Percentiles rank a stretch among this genome's conserved stretches.
Evolutionary conservation across 2,113 vertebrate species (phyloP).

Genomic region (Sclerurus mexicanus): DNA sequence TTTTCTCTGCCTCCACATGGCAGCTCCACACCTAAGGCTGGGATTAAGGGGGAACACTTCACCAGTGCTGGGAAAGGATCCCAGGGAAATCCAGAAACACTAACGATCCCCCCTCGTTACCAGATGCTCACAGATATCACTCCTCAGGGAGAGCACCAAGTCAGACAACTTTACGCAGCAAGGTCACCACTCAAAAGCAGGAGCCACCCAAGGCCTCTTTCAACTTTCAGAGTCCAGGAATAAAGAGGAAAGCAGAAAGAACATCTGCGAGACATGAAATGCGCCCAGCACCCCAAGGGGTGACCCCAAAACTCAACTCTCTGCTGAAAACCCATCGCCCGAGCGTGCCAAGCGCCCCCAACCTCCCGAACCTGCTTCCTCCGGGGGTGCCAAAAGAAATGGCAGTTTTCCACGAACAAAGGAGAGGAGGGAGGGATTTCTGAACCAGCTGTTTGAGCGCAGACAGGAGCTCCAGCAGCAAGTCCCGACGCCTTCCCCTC

Average conservation of each 20-base stretch:
- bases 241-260: not conserved
- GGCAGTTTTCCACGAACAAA: not conserved
- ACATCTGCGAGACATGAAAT: not conserved
- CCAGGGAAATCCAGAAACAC: not conserved
- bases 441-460: not conserved
- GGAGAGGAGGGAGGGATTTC: not conserved
- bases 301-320: not conserved
- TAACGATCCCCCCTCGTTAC: not conserved
- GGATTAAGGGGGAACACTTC: not conserved
- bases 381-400: not conserved
- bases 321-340: not conserved
- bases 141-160: not conserved
- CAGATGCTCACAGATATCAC: conserved; percentile 18
- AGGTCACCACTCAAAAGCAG: conserved; percentile 4
- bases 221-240: not conserved
- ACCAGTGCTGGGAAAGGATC: not conserved
- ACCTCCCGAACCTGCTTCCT: not conserved
- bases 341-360: not conserved
- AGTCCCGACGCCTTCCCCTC: conserved; percentile 47
- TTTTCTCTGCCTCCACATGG: not conserved
- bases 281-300: not conserved
- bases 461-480: not conserved
- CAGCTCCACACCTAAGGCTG: not conserved
- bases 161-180: not conserved
- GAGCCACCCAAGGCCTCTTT: not conserved